Evolutionary conservation across 1,140 invertebrate species (phyloP), one percentile per base, ranked within the genome.

Genomic region (Zeugodacus cucurbitae): DNA sequence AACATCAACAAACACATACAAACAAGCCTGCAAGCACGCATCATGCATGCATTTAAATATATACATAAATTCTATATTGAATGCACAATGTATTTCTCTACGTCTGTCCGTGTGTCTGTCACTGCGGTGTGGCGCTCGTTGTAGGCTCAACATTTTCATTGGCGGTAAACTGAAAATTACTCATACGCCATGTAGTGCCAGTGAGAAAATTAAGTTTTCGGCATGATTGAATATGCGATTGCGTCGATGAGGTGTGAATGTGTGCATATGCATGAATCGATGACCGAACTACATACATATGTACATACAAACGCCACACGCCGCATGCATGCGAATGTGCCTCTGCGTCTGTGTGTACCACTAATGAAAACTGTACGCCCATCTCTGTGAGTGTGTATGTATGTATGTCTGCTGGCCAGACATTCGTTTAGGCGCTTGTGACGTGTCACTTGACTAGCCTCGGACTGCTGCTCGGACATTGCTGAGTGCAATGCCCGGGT

Each of bases 131-230:
- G 48, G 14, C n/a, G 3, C 48, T 54, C 3, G 26, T 54, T 3
- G 26, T 32, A 14, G 17, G 22, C 70, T n/a, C 37, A 41, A 41
- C 70, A 74, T 74, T 74, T 41, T 7, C 70, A 37, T 74, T 44
- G 74, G 41, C 74, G 37, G 74, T 48, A 82, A 82, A 82, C 48
- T 82, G 74, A 82, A 82, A 82, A 82, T 82, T 82, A 82, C 74
- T 82, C 74, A 82, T 82, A 82, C 74, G 74, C 74, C 74, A 82
- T 82, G 74, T 82, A 44, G 74, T 82, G 74, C 74, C 74, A 82
- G 22, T 82, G 74, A 82, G 74, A 82, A 82, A 82, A 82, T 82
- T 82, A 82, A 82, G 74, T 82, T 82, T 82, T 82, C 74, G 41
- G 41, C 74, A 82, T 82, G 74, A 82, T 48, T 82, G 74, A 82